These are phyloP conservation scores for Betta splendens DNA, from an alignment of 2,797 vertebrate species.

Conservation along the genomic window DNA sequence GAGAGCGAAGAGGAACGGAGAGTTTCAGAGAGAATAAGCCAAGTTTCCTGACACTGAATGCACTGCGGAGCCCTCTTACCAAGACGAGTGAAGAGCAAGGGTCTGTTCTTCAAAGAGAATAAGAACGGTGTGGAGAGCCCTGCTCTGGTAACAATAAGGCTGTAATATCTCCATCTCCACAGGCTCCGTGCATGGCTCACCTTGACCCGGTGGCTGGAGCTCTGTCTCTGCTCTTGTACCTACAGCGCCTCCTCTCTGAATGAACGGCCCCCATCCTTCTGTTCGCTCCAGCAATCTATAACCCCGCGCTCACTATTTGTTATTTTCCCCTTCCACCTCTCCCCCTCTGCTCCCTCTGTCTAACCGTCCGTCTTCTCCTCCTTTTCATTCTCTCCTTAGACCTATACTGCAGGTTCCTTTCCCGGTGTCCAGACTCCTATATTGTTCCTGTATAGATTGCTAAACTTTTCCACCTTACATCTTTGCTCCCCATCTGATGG, in stretches of 20 bases:
- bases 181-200: conserved; percentile 65
- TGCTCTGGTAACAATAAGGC: conserved; percentile 68
- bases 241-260: conserved; percentile 43
- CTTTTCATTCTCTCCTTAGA: conserved; percentile 39
- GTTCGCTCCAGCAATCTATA: conserved; percentile 61
- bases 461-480: conserved; percentile 51
- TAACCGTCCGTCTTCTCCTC: conserved; percentile 35
- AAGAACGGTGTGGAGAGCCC: conserved; percentile 66
- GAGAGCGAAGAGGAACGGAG: conserved; percentile 42
- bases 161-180: conserved; percentile 76
- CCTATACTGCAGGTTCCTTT: conserved; percentile 9
- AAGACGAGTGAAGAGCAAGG: conserved; percentile 44
- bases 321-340: conserved; percentile 49
- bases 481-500: conserved; percentile 42
- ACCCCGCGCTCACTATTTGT: conserved; percentile 42
- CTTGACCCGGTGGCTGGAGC: conserved; percentile 71
- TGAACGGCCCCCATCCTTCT: conserved; percentile 38
- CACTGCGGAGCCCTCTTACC: conserved; percentile 57
- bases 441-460: conserved; percentile 40
- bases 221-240: conserved; percentile 55
- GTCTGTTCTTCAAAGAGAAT: conserved; percentile 75
- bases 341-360: conserved; percentile 32
- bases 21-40: conserved; percentile 50
- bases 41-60: conserved; percentile 63
- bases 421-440: conserved; percentile 31